These are phyloP conservation scores for Chrysomela aeneicollis DNA, from an alignment of 2,888 invertebrate genomes.

Conservation along the genomic window DNA sequence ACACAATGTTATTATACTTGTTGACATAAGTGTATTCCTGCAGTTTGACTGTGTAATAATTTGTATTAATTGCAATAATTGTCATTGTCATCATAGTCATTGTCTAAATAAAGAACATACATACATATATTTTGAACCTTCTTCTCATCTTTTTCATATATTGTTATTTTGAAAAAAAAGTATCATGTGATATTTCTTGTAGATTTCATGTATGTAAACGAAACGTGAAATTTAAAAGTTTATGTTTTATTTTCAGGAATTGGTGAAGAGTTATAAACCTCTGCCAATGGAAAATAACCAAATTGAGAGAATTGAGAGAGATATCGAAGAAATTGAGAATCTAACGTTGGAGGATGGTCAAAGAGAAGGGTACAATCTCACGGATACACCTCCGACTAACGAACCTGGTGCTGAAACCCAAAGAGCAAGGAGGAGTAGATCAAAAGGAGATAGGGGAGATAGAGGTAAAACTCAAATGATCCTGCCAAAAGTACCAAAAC, in stretches of 20 bases:
- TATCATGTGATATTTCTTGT: too few relatives aligned
- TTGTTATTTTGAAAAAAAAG: too few relatives aligned
- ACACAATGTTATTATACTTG: too few relatives aligned
- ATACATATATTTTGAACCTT: too few relatives aligned
- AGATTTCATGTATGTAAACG: too few relatives aligned
- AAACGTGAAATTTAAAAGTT: too few relatives aligned
- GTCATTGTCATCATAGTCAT: too few relatives aligned
- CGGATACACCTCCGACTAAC: constrained; percentile 48
- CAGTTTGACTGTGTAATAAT: too few relatives aligned
- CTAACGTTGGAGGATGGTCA: constrained; percentile 50
- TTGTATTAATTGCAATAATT: too few relatives aligned
- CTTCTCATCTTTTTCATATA: too few relatives aligned
- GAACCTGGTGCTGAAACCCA: constrained; percentile 47
- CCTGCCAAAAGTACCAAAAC: background rate
- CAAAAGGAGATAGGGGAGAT: constrained; percentile 45
- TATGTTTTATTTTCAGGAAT: constrained; percentile 52
- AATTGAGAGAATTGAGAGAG: constrained; percentile 39
- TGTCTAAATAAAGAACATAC: too few relatives aligned
- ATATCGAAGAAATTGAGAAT: constrained; percentile 43
- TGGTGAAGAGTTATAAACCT: constrained; percentile 64
- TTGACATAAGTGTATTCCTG: too few relatives aligned
- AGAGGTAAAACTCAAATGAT: constrained; percentile 37
- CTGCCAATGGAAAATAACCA: constrained; percentile 53
- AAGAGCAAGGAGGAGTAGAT: constrained; percentile 53
- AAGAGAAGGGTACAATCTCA: constrained; percentile 57